phyloP scores from a whole-genome alignment of 2,888 invertebrate species.

The Temnothorax ravouxi region DNA sequence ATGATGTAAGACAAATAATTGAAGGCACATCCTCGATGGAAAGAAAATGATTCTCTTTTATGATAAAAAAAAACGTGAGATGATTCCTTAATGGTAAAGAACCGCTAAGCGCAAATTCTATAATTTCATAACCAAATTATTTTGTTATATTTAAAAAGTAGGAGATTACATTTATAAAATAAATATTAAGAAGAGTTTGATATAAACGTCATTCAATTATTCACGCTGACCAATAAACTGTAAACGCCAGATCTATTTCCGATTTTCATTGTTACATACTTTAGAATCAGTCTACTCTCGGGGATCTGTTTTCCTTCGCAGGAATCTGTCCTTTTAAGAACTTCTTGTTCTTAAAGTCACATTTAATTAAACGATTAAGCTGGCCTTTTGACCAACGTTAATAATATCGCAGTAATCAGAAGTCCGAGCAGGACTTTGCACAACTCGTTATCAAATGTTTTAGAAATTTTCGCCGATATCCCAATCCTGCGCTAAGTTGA shows the following conservation, averaged over 20 bases:
- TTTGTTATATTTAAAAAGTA: conserved; percentile 36
- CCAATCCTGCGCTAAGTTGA: conserved; percentile 79
- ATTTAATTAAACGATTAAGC: conserved; percentile 26
- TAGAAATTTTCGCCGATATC: conserved; percentile 82
- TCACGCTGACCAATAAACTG: neutral
- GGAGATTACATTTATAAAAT: neutral
- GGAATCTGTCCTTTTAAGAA: neutral
- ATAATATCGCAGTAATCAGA: conserved; percentile 23
- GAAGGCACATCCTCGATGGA: conserved; percentile 72
- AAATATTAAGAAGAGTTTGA: conserved; percentile 11
- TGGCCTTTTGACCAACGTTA: neutral
- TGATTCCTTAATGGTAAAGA: neutral
- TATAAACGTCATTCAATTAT: neutral
- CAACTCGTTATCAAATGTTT: conserved; percentile 59
- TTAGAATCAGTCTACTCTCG: neutral
- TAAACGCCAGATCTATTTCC: conserved; percentile 6
- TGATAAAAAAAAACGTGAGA: neutral
- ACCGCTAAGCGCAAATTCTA: neutral
- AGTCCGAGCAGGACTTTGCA: neutral
- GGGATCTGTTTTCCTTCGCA: neutral
- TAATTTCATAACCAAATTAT: conserved; percentile 3
- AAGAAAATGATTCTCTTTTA: conserved; percentile 49
- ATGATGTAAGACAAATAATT: conserved; percentile 54
- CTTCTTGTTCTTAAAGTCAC: neutral
- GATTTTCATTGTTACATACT: neutral